Evolutionary conservation across 2,888 invertebrate genomes (phyloP), one percentile per base, ranked within the genome.

Genomic region (Bursaphelenchus okinawaensis): DNA sequence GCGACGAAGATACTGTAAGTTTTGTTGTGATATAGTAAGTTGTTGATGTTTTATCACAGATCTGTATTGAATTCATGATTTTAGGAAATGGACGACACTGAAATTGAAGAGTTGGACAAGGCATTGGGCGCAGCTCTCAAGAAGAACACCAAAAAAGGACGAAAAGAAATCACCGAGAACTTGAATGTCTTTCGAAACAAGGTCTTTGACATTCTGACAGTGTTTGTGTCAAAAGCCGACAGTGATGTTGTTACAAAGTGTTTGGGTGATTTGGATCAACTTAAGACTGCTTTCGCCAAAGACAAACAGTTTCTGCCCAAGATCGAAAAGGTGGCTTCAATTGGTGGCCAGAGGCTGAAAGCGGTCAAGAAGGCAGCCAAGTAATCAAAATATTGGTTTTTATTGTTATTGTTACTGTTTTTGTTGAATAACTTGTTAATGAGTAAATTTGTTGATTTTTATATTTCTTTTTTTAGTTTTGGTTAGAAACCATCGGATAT

Each of bases 11-110:
- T 24, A 23, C 19, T 24, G 54, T 23, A 54, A 20, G 24, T 24
- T 40, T 4, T 16, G 12, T 40, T 4, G 12, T 40, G 40, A n/a
- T n/a, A n/a, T n/a, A n/a, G n/a, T n/a, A n/a, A n/a, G n/a, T n/a
- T n/a, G n/a, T n/a, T n/a, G n/a, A n/a, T 40, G 3, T 40, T 40
- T 40, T 40, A 40, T 40, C n/a, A 40, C n/a, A 1, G n/a, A n/a
- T n/a, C n/a, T n/a, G n/a, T n/a, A n/a, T n/a, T n/a, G n/a, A n/a
- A n/a, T n/a, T n/a, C n/a, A n/a, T n/a, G n/a, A n/a, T 16, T 54
- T 54, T 24, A 54, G 54, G 57, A 57, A 19, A 57, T 57, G 57
- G 64, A 63, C 19, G 63, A 63, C 9, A 64, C 62, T 19, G 60
- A 28, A 27, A 63, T 26, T 63, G 60, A 7, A 24, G 60, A 40